A percentile compares a stretch with the other conserved stretches of the same genome.
Evolutionary conservation across 2,888 invertebrate species (phyloP).

Genomic region (Allygus modestus): DNA sequence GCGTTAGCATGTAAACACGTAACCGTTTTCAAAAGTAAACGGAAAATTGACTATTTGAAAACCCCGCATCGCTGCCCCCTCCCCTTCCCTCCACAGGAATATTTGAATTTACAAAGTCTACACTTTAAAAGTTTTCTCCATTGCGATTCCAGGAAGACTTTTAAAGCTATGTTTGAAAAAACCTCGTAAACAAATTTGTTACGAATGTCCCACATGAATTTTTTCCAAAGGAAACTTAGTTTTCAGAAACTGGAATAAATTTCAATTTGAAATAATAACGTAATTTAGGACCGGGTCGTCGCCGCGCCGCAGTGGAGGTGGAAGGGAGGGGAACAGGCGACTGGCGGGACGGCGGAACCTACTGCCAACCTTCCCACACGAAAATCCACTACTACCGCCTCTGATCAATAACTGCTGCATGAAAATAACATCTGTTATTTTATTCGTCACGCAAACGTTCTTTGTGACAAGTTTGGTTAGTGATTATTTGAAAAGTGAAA

Average conservation of each 20-base stretch:
- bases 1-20: conserved; percentile 1
- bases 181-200: no score
- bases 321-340: not conserved
- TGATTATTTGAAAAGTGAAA: no score
- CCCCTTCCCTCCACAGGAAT: not conserved
- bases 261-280: conserved; percentile 35
- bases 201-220: no score
- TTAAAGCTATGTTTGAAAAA: no score
- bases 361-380: conserved; percentile 47
- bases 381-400: conserved; percentile 29
- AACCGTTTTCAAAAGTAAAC: not conserved
- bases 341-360: not conserved
- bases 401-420: conserved; percentile 21
- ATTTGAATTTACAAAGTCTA: conserved; percentile 5
- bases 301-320: not conserved
- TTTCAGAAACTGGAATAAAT: not conserved
- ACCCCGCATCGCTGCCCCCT: not conserved
- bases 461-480: not conserved
- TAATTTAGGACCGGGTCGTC: not conserved
- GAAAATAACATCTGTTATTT: conserved; percentile 30
- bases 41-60: not conserved
- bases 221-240: no score
- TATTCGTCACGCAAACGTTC: conserved; percentile 19
- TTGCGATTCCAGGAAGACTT: no score
- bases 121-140: not conserved